Evolutionary conservation across 1,140 invertebrate genomes (phyloP).

Genomic region (Micrasema minimum): DNA sequence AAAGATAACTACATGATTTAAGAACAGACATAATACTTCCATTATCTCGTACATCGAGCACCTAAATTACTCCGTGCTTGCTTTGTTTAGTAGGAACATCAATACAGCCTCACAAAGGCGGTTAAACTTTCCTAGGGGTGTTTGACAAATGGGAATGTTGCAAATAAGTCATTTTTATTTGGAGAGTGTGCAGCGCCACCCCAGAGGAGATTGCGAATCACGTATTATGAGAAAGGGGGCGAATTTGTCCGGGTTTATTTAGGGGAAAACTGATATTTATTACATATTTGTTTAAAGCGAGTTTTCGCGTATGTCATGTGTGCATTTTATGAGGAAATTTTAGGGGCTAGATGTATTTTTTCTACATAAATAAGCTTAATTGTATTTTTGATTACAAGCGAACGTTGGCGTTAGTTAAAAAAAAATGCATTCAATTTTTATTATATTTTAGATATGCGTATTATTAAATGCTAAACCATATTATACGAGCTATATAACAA

Average conservation of each 20-base stretch:
- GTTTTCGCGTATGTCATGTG: not conserved
- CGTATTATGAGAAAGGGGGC: conserved; percentile 31
- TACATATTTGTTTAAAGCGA: conserved; percentile 31
- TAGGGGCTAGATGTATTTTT: too few species aligned
- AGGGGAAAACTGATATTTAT: conserved; percentile 29
- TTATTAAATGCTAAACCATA: too few species aligned
- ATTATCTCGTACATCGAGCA: too few species aligned
- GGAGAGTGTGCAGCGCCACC: conserved; percentile 10
- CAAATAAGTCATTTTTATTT: conserved; percentile 45
- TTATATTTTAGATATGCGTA: too few species aligned
- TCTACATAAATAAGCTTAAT: too few species aligned
- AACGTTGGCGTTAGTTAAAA: too few species aligned
- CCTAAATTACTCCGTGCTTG: not conserved
- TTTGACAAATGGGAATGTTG: conserved; percentile 35
- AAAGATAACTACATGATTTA: too few species aligned
- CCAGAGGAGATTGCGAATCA: conserved; percentile 42
- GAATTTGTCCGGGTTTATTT: conserved; percentile 39
- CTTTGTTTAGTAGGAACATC: conserved; percentile 18
- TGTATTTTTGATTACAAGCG: too few species aligned
- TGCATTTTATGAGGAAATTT: conserved; percentile 6
- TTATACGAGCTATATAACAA: too few species aligned
- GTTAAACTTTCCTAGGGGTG: conserved; percentile 24
- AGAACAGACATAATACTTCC: too few species aligned
- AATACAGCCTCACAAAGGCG: conserved; percentile 21
- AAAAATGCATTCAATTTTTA: too few species aligned